Percentiles rank a stretch among this genome's conserved stretches.
Conservation (phyloP, 2,888 invertebrate species). For the Drosophila dives region DNA sequence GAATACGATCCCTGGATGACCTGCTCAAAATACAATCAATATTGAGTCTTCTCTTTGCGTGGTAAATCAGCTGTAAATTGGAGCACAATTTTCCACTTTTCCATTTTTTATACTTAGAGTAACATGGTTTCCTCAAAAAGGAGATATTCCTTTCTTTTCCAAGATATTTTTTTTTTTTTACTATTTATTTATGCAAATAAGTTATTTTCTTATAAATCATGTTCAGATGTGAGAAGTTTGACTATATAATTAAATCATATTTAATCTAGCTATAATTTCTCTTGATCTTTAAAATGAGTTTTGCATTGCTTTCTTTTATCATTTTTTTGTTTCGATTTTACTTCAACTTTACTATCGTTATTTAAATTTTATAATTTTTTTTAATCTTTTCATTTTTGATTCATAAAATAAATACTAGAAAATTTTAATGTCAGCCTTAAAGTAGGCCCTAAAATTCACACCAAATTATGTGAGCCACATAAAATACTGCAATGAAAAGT, state of each 20-base stretch:
- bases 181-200: not conserved
- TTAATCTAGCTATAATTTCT: not conserved
- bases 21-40: conserved; percentile 57
- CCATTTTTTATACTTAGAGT: not conserved
- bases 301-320: not conserved
- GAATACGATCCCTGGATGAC: conserved; percentile 91
- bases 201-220: not conserved
- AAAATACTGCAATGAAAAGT: conserved; percentile 7
- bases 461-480: not conserved
- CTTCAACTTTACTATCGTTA: not conserved
- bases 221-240: not conserved
- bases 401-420: not conserved
- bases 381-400: not conserved
- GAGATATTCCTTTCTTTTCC: not conserved
- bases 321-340: not conserved
- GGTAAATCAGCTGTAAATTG: not conserved
- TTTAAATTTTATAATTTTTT: not conserved
- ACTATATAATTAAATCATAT: not conserved
- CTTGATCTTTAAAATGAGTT: not conserved
- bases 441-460: not conserved
- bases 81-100: not conserved
- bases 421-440: not conserved
- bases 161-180: not conserved
- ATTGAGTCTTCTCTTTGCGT: not conserved
- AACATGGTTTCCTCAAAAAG: not conserved